Evolutionary conservation across 2,888 invertebrate genomes (phyloP).

Genomic region (Chrysolina americana): DNA sequence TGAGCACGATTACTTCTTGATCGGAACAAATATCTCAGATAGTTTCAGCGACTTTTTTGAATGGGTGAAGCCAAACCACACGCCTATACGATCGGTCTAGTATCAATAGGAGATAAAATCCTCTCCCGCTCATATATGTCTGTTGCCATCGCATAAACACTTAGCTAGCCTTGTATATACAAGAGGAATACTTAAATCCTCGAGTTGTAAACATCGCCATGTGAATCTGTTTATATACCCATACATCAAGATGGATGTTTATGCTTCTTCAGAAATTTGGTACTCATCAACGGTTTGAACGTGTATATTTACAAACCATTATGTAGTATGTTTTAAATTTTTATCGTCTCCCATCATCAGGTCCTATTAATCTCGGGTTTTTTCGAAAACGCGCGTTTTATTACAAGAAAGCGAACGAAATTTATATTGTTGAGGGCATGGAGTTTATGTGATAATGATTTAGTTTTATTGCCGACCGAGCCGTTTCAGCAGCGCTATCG

Average conservation of each 20-base stretch:
- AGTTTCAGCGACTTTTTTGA: not conserved
- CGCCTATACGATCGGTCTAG: constrained; percentile 2
- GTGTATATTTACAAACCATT: constrained; percentile 65
- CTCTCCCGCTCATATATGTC: constrained; percentile 65
- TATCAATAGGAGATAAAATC: constrained; percentile 44
- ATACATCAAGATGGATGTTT: constrained; percentile 64
- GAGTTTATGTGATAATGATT: constrained; percentile 21
- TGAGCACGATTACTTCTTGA: too few species aligned
- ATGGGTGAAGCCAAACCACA: not conserved
- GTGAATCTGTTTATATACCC: constrained; percentile 65
- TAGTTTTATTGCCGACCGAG: constrained; percentile 3
- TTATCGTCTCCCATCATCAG: constrained; percentile 58
- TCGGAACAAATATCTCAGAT: not conserved
- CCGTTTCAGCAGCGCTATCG: constrained; percentile 10
- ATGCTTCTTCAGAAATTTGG: constrained; percentile 65
- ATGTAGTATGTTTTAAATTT: constrained; percentile 62
- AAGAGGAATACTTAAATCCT: constrained; percentile 67
- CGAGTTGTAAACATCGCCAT: constrained; percentile 66
- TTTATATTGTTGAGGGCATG: constrained; percentile 21
- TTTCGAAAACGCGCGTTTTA: constrained; percentile 8
- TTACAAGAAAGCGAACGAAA: constrained; percentile 1
- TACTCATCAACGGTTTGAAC: constrained; percentile 66
- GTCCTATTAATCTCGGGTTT: constrained; percentile 9
- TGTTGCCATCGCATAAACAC: constrained; percentile 67
- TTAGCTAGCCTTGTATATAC: constrained; percentile 66